Percentiles rank a stretch among this genome's conserved stretches.
Evolutionary conservation across 1,140 invertebrate genomes (phyloP).

Genomic region (Myzus persicae): DNA sequence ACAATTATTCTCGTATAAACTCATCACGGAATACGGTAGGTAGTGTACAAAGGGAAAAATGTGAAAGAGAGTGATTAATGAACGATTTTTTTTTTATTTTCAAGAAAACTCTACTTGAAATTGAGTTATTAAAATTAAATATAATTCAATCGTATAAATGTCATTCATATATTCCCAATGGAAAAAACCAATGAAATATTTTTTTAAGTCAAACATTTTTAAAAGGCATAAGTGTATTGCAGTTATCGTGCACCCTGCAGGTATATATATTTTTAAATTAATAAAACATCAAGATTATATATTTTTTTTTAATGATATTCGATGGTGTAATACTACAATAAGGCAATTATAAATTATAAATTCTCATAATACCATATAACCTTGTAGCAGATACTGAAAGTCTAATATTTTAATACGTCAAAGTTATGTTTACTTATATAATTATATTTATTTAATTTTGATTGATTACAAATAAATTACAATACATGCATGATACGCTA

Average conservation of each 20-base stretch:
- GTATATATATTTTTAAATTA: neutral
- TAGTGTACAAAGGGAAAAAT: neutral
- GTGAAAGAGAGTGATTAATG: neutral
- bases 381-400: neutral
- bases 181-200: neutral
- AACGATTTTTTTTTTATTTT: neutral
- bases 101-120: conserved; percentile 6
- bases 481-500: neutral
- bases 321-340: neutral
- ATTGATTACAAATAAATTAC: too few relatives aligned
- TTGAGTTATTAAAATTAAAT: conserved; percentile 7
- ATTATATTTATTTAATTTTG: neutral
- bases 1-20: neutral
- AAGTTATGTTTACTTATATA: neutral
- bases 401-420: neutral
- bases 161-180: neutral
- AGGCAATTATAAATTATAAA: neutral
- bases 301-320: neutral
- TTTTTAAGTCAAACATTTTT: neutral
- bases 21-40: neutral
- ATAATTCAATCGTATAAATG: conserved; percentile 4
- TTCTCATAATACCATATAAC: neutral
- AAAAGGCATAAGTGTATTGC: neutral
- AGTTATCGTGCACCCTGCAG: neutral
- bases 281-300: neutral